phyloP scores from a whole-genome alignment of 2,888 invertebrate species.

The Slavum lentiscoides region DNA sequence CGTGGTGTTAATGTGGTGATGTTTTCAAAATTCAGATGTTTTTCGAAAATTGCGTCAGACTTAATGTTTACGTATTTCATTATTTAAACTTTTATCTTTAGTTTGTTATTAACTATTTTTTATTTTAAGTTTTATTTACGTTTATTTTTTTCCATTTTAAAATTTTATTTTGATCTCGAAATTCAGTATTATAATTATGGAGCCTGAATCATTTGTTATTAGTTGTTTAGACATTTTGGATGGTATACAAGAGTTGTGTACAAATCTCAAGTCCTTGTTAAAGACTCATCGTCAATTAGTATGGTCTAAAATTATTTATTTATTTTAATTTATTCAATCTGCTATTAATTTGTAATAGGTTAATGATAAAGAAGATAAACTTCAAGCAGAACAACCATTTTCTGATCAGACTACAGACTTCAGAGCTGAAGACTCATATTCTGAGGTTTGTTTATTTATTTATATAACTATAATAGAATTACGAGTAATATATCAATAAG shows the following conservation, averaged over 20 bases:
- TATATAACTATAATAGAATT: background rate
- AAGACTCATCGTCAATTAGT: background rate
- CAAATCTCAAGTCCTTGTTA: background rate
- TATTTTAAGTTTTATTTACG: background rate
- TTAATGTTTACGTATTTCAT: background rate
- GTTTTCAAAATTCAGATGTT: too few relatives aligned
- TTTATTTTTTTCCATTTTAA: background rate
- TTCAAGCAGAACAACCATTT: background rate
- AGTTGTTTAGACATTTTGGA: slow-evolving; percentile 12
- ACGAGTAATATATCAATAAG: too few relatives aligned
- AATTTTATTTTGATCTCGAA: background rate
- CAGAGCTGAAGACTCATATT: background rate
- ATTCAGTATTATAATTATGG: background rate
- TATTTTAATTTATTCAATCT: background rate
- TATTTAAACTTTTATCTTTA: too few relatives aligned
- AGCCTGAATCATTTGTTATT: background rate
- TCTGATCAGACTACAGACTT: background rate
- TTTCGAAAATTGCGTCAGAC: too few relatives aligned
- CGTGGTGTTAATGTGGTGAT: too few relatives aligned
- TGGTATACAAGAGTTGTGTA: slow-evolving; percentile 15
- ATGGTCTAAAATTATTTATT: background rate
- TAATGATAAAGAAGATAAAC: background rate
- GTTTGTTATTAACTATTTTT: background rate
- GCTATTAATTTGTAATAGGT: slow-evolving; percentile 10
- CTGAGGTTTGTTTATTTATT: slow-evolving; percentile 25